Evolutionary conservation across 2,113 vertebrate species (phyloP).

Genomic region (Triplophysa dalaica): DNA sequence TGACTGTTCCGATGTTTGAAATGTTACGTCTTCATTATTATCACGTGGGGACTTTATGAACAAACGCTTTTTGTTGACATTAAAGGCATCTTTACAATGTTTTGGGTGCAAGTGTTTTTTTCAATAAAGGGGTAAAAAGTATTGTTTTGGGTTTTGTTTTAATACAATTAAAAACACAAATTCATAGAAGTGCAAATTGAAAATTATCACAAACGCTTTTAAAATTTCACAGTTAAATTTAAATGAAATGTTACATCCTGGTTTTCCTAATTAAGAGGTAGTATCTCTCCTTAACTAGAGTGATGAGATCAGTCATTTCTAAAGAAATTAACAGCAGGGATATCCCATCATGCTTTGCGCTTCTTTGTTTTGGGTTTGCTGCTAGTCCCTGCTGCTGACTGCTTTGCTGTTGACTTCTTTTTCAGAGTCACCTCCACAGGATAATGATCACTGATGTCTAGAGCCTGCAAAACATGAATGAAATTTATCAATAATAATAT

Average conservation of each 20-base stretch:
- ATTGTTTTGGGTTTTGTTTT: too few species aligned
- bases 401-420: background rate
- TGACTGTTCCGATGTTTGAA: too few species aligned
- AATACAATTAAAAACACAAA: too few species aligned
- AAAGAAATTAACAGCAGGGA: background rate
- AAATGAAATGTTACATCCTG: background rate
- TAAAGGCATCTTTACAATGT: too few species aligned
- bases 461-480: slow-evolving; percentile 52
- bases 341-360: slow-evolving; percentile 36
- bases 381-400: background rate
- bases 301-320: background rate
- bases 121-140: too few species aligned
- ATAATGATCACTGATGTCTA: slow-evolving; percentile 67
- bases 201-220: too few species aligned
- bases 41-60: too few species aligned
- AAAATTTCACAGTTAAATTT: too few species aligned
- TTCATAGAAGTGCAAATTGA: too few species aligned
- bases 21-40: too few species aligned
- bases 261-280: background rate
- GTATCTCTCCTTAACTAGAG: background rate
- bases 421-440: slow-evolving; percentile 60
- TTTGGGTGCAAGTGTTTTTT: too few species aligned
- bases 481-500: background rate
- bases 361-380: slow-evolving; percentile 3
- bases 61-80: too few species aligned